Conservation (phyloP, 2,888 invertebrate species). For the Rhamnusium bicolor region DNA sequence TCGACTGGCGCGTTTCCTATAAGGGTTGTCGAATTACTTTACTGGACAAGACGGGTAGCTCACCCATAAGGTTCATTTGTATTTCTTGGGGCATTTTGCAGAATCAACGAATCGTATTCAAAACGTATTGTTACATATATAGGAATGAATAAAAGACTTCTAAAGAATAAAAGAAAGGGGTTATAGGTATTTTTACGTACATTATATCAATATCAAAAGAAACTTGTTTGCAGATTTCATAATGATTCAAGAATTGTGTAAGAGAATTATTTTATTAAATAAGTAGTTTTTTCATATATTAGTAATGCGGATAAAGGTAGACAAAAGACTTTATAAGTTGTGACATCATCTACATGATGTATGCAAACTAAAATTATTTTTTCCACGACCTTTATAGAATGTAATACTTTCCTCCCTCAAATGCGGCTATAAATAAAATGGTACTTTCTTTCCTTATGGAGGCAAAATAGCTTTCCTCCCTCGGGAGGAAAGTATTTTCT, state of each 20-base stretch:
- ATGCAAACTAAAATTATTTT: too few species aligned
- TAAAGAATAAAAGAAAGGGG: constrained; percentile 4
- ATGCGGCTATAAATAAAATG: too few species aligned
- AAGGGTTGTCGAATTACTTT: constrained; percentile 32
- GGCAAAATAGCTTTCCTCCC: too few species aligned
- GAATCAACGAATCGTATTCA: constrained; percentile 1
- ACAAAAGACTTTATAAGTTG: too few species aligned
- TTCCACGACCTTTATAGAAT: too few species aligned
- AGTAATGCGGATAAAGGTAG: too few species aligned
- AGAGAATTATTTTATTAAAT: too few species aligned
- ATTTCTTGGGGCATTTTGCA: constrained; percentile 2
- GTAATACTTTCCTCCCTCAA: too few species aligned
- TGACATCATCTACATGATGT: too few species aligned
- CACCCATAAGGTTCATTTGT: background rate
- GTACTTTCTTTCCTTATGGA: too few species aligned
- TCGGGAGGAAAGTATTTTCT: too few species aligned
- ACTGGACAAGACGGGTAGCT: constrained; percentile 29
- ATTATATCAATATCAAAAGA: background rate
- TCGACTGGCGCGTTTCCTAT: constrained; percentile 54
- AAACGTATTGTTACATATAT: constrained; percentile 6
- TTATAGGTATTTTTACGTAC: constrained; percentile 28
- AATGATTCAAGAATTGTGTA: background rate
- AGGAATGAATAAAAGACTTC: background rate
- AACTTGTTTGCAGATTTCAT: background rate
- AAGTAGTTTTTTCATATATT: too few species aligned